Conservation (phyloP, 2,797 vertebrate genomes). For the Salmo trutta region DNA sequence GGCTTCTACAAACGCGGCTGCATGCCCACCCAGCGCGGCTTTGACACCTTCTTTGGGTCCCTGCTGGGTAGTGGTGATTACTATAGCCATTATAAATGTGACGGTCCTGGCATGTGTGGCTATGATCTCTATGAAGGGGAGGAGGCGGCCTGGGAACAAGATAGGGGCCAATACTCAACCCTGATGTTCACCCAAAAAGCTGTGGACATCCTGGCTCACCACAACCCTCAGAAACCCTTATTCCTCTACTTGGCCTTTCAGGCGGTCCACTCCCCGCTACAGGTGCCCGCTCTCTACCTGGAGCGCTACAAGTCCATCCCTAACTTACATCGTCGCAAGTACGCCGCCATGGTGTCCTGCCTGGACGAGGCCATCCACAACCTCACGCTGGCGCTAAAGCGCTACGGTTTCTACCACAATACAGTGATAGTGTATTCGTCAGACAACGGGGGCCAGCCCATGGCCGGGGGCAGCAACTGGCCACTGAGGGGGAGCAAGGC, state of each 20-base stretch:
- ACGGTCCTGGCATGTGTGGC: slow-evolving; percentile 90
- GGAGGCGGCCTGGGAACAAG: slow-evolving; percentile 91
- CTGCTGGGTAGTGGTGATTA: slow-evolving; percentile 94
- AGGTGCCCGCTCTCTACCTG: slow-evolving; percentile 89
- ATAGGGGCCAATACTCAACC: slow-evolving; percentile 90
- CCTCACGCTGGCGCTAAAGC: slow-evolving; percentile 86
- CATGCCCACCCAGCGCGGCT: slow-evolving; percentile 93
- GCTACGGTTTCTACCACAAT: slow-evolving; percentile 90
- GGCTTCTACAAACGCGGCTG: slow-evolving; percentile 94
- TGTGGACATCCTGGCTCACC: slow-evolving; percentile 85
- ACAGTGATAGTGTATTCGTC: slow-evolving; percentile 94
- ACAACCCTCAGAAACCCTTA: slow-evolving; percentile 83
- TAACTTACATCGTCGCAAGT: slow-evolving; percentile 87
- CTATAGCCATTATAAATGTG: slow-evolving; percentile 96
- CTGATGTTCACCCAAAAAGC: slow-evolving; percentile 93
- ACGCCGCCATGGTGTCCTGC: slow-evolving; percentile 94
- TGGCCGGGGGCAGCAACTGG: slow-evolving; percentile 94
- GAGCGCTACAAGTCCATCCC: slow-evolving; percentile 90
- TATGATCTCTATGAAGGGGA: slow-evolving; percentile 95
- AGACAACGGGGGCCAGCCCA: slow-evolving; percentile 93
- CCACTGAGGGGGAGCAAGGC: slow-evolving; percentile 94
- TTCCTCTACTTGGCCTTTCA: slow-evolving; percentile 95
- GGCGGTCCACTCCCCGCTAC: slow-evolving; percentile 93
- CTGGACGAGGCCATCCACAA: slow-evolving; percentile 93
- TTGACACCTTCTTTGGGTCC: slow-evolving; percentile 95